phyloP scores from a whole-genome alignment of 2,113 vertebrate species.

The Alectura lathami region DNA sequence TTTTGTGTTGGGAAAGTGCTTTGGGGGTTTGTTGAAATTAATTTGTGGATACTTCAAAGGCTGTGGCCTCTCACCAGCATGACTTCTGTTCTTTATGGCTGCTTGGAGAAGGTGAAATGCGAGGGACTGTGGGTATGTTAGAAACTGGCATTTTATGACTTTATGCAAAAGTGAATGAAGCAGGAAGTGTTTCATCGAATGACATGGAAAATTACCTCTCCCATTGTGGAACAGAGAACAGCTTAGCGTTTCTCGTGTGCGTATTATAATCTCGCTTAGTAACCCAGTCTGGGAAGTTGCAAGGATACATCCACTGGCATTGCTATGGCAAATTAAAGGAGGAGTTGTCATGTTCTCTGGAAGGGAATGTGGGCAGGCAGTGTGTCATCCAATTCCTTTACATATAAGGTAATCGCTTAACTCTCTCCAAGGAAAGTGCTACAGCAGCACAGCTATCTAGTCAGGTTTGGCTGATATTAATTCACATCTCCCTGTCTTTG shows the following conservation, averaged over 20 bases:
- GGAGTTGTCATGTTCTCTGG: constrained; percentile 54
- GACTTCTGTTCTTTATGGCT: background rate
- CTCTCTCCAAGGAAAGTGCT: constrained; percentile 33
- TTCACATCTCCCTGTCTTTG: constrained; percentile 31
- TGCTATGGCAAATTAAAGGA: constrained; percentile 52
- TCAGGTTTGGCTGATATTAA: constrained; percentile 49
- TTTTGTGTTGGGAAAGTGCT: background rate
- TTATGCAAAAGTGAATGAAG: background rate
- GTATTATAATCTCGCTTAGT: constrained; percentile 48
- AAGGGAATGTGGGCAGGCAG: constrained; percentile 53
- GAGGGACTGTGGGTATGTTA: background rate
- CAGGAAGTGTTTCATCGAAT: background rate
- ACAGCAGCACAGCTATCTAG: constrained; percentile 28
- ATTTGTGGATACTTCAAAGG: background rate
- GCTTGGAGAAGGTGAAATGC: background rate
- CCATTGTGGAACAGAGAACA: background rate
- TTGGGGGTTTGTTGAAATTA: background rate
- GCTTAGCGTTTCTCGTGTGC: background rate
- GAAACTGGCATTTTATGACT: background rate
- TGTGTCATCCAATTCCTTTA: constrained; percentile 45
- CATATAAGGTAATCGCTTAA: constrained; percentile 60
- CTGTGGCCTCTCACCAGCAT: background rate
- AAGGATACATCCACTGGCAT: constrained; percentile 22
- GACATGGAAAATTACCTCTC: background rate
- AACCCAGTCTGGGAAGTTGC: constrained; percentile 30